Conservation (phyloP, 2,888 invertebrate species). For the Eilema caniola region DNA sequence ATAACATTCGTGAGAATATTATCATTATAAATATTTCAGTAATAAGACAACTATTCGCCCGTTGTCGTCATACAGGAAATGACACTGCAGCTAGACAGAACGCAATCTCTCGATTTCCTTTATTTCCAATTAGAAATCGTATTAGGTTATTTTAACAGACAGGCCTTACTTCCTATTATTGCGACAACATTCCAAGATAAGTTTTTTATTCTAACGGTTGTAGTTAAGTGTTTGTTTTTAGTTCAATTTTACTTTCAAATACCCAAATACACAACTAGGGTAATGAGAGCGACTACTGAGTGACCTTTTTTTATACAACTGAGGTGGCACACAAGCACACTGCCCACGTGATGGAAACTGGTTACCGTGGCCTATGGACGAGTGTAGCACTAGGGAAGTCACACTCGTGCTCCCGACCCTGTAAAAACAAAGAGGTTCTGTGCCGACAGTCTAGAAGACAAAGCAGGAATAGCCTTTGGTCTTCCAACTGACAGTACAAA, state of each 20-base stretch:
- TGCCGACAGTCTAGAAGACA: too few relatives aligned
- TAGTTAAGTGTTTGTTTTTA: neutral
- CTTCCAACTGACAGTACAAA: too few relatives aligned
- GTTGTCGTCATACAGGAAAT: constrained; percentile 28
- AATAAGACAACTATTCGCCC: constrained; percentile 22
- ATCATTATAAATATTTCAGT: neutral
- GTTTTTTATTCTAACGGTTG: neutral
- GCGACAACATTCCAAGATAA: neutral
- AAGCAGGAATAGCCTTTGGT: too few relatives aligned
- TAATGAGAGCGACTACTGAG: too few relatives aligned
- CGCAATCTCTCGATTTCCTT: constrained; percentile 6
- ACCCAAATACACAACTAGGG: too few relatives aligned
- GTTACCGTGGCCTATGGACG: too few relatives aligned
- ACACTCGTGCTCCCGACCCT: too few relatives aligned
- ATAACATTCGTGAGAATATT: neutral
- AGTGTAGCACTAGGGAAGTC: too few relatives aligned
- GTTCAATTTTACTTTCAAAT: neutral
- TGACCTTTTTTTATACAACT: too few relatives aligned
- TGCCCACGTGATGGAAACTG: too few relatives aligned
- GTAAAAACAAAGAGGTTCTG: too few relatives aligned
- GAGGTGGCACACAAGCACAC: too few relatives aligned
- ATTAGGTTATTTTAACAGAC: neutral
- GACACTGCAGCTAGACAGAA: constrained; percentile 16
- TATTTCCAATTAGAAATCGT: constrained; percentile 9
- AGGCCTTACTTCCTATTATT: neutral